Conservation (phyloP, 2,113 vertebrate genomes). For the Datnioides undecimradiatus region DNA sequence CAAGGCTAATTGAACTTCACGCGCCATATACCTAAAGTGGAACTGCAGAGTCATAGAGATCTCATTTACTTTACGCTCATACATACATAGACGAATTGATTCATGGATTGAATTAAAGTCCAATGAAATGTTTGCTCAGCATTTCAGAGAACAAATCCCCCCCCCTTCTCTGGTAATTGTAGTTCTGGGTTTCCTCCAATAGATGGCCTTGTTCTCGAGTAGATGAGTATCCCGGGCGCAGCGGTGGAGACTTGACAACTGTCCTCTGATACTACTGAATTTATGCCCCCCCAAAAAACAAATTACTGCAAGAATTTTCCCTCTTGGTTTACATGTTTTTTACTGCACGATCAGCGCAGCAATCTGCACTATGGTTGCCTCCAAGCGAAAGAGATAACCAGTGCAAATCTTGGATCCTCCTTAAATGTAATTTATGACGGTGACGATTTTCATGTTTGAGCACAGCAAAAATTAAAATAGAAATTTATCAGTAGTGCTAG, state of each 20-base stretch:
- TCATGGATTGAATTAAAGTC: neutral
- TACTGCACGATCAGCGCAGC: neutral
- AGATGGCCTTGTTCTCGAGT: slow-evolving; percentile 78
- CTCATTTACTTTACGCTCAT: neutral
- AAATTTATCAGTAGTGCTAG: neutral
- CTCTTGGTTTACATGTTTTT: neutral
- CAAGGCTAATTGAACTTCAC: no score
- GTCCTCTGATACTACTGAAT: neutral
- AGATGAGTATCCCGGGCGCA: slow-evolving; percentile 33
- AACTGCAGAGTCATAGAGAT: neutral
- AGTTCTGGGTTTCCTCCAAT: slow-evolving; percentile 65
- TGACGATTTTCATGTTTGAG: neutral
- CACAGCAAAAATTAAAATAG: neutral
- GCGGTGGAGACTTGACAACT: neutral
- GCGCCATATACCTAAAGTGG: neutral
- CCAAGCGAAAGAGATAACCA: neutral
- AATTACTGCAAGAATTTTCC: neutral
- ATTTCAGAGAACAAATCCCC: neutral
- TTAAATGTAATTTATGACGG: neutral
- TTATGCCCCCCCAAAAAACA: neutral
- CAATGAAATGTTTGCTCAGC: neutral
- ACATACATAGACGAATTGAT: neutral
- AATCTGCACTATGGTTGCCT: neutral
- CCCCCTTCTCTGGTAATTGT: neutral
- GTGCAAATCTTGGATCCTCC: neutral